Conservation (phyloP, 2,113 vertebrate genomes). For the Triplophysa tibetana region DNA sequence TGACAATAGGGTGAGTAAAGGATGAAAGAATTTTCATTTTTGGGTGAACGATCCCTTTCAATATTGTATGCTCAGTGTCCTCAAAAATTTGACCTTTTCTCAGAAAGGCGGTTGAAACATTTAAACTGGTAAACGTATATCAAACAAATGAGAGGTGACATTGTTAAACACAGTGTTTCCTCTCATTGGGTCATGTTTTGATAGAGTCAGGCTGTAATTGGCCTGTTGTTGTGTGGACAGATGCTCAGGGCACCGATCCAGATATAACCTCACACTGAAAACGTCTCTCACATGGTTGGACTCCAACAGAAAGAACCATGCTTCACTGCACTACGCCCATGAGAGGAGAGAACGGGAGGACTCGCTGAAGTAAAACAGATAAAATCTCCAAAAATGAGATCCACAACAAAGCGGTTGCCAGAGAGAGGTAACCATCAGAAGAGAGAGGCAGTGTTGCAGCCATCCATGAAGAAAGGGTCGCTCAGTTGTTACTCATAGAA, state of each 20-base stretch:
- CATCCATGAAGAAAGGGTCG: too few species aligned
- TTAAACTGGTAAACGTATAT: not conserved
- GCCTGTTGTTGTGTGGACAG: constrained; percentile 31
- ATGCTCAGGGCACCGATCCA: constrained; percentile 32
- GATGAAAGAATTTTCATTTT: too few species aligned
- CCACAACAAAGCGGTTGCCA: not conserved
- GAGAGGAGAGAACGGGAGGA: constrained; percentile 3
- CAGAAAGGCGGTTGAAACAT: not conserved
- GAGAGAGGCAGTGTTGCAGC: not conserved
- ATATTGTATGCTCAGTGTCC: not conserved
- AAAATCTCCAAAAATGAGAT: not conserved
- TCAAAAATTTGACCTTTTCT: not conserved
- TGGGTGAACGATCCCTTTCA: too few species aligned
- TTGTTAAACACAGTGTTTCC: constrained; percentile 14
- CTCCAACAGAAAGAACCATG: constrained; percentile 11
- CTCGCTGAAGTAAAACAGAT: not conserved
- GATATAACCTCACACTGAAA: constrained; percentile 14
- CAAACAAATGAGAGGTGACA: not conserved
- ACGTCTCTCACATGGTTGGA: constrained; percentile 18
- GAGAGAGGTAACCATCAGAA: not conserved
- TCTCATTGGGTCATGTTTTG: constrained; percentile 32
- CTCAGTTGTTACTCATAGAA: too few species aligned
- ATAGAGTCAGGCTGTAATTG: constrained; percentile 29
- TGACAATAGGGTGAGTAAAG: too few species aligned
- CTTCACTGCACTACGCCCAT: constrained; percentile 11